Evolutionary conservation across 1,140 invertebrate genomes (phyloP), one percentile per base, ranked within the genome.

Genomic region (Polyergus mexicanus): DNA sequence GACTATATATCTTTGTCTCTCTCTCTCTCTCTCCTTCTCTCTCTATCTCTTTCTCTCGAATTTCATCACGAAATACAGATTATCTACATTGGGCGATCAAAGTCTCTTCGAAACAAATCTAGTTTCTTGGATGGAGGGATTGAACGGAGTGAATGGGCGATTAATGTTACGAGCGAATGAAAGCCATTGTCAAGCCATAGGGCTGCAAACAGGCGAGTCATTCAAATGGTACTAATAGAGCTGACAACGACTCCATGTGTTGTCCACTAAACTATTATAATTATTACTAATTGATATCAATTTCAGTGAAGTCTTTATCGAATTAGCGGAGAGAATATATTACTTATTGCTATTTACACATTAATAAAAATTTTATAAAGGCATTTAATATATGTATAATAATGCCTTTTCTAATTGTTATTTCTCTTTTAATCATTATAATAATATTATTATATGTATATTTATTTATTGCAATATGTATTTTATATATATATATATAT

Each of bases 161-260:
- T 87, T 87, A 87, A 87, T 87, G 85, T 87, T 87, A 87, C 84
- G 74, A 87, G 86, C 84, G 69, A 85, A 87, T 85, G 83, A 74
- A 77, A 85, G 62, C 56, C 44, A 47, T 56, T 38, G 60, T 41
- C 63, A 2, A 62, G 38, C 35, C n/a, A 16, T 44, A 51, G 38
- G 38, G 32, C 44, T 51, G 19, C 72, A 47, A 19, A 75, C 38
- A 62, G 28, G 66, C 62, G 32, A 54, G 54, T 41, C 63, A 86
- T 85, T 77, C n/a, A 58, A 58, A 74, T 74, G 32, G 58, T 47
- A 68, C 47, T 72, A 56, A 74, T 56, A 58, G 51, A 74, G 32
- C 32, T 6, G 51, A 74, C n/a, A 32, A 74, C n/a, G 71, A 32
- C 28, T 35, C 51, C 11, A 5, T 58, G 11, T 58, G n/a, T 68